Evolutionary conservation across 1,140 invertebrate genomes (phyloP), one percentile per base, ranked within the genome.

Genomic region (Battus philenor): DNA sequence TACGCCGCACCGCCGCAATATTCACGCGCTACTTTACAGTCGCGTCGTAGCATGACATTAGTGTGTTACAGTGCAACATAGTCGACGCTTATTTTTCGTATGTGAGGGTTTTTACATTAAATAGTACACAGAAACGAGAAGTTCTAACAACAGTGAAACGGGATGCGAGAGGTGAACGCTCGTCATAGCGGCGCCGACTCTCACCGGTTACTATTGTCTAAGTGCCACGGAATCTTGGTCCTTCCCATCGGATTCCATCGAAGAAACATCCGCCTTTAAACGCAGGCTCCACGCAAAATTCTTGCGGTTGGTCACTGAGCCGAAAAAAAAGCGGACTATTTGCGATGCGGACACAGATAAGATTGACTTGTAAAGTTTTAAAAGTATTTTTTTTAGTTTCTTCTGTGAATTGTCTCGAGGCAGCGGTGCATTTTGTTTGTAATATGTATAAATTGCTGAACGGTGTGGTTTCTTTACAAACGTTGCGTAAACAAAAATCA

Each of bases 221-320:
- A 78, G 74, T 78, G 77, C 69, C 73, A 71, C 78, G 76, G 76
- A 77, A 79, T 82, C 76, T 84, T 82, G 72, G 78, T 81, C 72
- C 78, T 80, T 78, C 75, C 64, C 78, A 77, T 75, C 70, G 70
- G 66, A 81, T 78, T 76, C 74, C 76, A 68, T 69, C 67, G 68
- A 64, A 70, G 74, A 70, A 67, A 75, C 69, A 79, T 79, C 65
- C 71, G 69, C 59, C 39, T 65, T 47, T 63, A 44, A 54, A 68
- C 64, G 62, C 64, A 66, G 65, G 55, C 57, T 59, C 68, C 62
- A 68, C 64, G 69, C 71, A 56, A 79, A 81, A 72, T 65, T 49
- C 32, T 41, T 39, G 54, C 49, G 56, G 60, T 62, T 68, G 61
- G 39, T 65, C 60, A 75, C 56, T n/a, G n/a, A n/a, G n/a, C n/a